Percentiles rank a stretch among this genome's conserved stretches.
Evolutionary conservation across 2,888 invertebrate genomes (phyloP).

Genomic region (Scrobipalpa atriplicella): DNA sequence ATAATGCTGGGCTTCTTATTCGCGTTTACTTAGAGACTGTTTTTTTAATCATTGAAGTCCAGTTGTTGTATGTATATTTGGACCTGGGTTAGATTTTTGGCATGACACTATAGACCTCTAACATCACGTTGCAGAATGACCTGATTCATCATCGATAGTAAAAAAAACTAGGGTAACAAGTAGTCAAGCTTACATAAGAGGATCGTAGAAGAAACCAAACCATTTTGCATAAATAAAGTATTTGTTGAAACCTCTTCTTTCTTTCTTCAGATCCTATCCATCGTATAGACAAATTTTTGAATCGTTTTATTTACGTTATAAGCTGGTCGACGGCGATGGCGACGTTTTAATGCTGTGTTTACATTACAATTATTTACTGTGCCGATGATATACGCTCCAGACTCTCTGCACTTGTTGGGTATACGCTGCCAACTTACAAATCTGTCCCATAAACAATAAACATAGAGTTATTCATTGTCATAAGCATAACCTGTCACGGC

Average conservation of each 20-base stretch:
- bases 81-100: no score
- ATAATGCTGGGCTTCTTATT: not conserved
- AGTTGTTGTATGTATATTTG: no score
- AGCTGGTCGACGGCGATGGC: conserved; percentile 32
- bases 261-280: no score
- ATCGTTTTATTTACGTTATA: conserved; percentile 23
- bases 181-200: no score
- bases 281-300: conserved; percentile 26
- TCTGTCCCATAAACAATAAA: not conserved
- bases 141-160: no score
- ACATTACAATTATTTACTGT: conserved; percentile 57
- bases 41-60: no score
- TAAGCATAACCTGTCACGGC: not conserved
- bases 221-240: not conserved
- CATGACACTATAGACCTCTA: no score
- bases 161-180: no score
- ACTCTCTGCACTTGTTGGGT: conserved; percentile 39
- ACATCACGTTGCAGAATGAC: no score
- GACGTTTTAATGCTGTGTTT: conserved; percentile 53
- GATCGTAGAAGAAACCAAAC: no score
- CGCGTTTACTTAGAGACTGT: not conserved
- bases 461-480: conserved; percentile 6
- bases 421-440: conserved; percentile 49
- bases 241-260: not conserved
- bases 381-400: conserved; percentile 51